phyloP scores from a whole-genome alignment of 2,888 invertebrate genomes.

The Eupithecia exiguata region DNA sequence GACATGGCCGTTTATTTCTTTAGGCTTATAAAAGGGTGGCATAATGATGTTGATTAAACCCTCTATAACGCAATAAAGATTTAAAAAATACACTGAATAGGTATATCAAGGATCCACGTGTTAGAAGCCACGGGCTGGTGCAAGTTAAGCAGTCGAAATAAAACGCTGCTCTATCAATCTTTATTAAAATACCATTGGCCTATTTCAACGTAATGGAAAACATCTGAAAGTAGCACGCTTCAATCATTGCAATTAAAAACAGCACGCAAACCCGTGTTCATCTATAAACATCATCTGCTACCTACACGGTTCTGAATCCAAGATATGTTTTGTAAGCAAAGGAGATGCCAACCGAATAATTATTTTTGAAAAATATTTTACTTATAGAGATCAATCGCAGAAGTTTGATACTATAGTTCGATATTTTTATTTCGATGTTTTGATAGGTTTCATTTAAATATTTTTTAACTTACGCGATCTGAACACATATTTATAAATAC shows the following conservation, averaged over 20 bases:
- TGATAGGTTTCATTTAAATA: no score
- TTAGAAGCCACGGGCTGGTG: neutral
- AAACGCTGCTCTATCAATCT: neutral
- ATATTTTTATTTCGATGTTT: no score
- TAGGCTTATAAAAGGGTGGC: no score
- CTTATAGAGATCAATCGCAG: neutral
- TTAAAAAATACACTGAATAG: no score
- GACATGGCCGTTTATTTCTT: no score
- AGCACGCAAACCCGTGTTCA: constrained; percentile 27
- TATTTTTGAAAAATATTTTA: neutral
- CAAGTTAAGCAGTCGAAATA: neutral
- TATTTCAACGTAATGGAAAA: constrained; percentile 24
- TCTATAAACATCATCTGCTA: constrained; percentile 18
- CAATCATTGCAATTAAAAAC: constrained; percentile 19
- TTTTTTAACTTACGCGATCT: no score
- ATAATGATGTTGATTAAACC: no score
- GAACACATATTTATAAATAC: no score
- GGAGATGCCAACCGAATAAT: neutral
- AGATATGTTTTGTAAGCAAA: neutral
- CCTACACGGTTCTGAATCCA: neutral
- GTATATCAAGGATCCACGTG: neutral
- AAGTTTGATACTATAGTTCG: no score
- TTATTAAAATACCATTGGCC: constrained; percentile 7
- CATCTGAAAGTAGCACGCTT: constrained; percentile 26
- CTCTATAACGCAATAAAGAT: no score